Conservation (phyloP, 2,888 invertebrate species). For the Polyommatus icarus region DNA sequence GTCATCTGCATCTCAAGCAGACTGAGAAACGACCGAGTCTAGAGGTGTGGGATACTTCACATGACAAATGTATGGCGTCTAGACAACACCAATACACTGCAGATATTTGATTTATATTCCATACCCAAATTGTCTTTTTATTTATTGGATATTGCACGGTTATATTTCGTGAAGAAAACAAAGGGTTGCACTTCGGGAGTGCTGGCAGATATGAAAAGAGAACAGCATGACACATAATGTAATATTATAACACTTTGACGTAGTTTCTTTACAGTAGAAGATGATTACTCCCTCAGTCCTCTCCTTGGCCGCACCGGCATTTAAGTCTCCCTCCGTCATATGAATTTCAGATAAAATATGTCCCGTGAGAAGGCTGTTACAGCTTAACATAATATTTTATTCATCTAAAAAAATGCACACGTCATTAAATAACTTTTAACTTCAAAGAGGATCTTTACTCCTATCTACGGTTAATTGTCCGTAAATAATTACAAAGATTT, state of each 20-base stretch:
- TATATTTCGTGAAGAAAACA: neutral
- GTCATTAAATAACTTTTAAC: too few relatives aligned
- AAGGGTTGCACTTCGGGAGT: neutral
- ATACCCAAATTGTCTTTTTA: conserved; percentile 11
- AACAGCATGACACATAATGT: neutral
- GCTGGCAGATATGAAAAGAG: neutral
- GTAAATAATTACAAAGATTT: neutral
- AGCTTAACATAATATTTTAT: too few relatives aligned
- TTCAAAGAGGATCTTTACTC: too few relatives aligned
- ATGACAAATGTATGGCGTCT: conserved; percentile 16
- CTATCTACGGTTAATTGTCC: too few relatives aligned
- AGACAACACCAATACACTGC: conserved; percentile 8
- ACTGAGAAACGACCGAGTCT: neutral
- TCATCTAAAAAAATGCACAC: too few relatives aligned
- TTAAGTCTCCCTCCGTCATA: too few relatives aligned
- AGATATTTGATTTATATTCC: neutral
- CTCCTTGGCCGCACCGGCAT: too few relatives aligned
- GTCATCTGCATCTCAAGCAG: conserved; percentile 2
- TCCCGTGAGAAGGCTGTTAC: too few relatives aligned
- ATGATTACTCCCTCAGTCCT: too few relatives aligned
- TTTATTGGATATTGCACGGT: neutral
- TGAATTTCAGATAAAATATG: too few relatives aligned
- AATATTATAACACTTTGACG: too few relatives aligned
- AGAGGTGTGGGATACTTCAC: neutral
- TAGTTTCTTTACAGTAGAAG: too few relatives aligned